Evolutionary conservation across 92 coral and sea anemone species (phyloP).

Genomic region (Montipora capitata): DNA sequence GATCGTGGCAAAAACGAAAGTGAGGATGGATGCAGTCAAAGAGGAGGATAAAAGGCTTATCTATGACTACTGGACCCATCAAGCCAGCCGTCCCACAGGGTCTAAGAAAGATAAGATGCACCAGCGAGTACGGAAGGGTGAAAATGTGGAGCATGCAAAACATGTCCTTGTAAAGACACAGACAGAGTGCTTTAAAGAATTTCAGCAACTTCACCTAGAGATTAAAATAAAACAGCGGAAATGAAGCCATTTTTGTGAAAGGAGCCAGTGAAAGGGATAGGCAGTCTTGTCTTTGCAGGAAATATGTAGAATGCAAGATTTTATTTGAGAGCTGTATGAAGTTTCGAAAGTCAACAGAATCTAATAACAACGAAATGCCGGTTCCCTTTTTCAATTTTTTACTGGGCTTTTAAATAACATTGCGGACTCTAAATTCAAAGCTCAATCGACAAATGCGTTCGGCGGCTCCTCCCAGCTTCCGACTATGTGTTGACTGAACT

Average conservation of each 20-base stretch:
- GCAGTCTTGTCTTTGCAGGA: conserved; percentile 61
- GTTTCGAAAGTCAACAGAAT: conserved; percentile 35
- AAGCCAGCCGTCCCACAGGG: conserved; percentile 60
- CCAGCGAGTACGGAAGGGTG: conserved; percentile 43
- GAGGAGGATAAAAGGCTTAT: conserved; percentile 40
- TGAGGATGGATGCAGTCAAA: conserved; percentile 29
- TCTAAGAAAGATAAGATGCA: conserved; percentile 49
- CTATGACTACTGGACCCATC: conserved; percentile 53
- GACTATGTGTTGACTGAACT: no score
- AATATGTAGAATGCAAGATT: conserved; percentile 57
- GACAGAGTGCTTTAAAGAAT: conserved; percentile 64
- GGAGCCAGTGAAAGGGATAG: conserved; percentile 63
- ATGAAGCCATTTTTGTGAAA: conserved; percentile 67
- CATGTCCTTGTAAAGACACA: conserved; percentile 74
- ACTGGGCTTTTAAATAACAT: no score
- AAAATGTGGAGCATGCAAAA: conserved; percentile 63
- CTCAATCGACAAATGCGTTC: no score
- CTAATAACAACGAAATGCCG: neutral
- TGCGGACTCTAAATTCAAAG: no score
- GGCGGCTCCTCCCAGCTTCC: no score
- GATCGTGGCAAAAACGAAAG: conserved; percentile 35
- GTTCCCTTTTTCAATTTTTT: conserved; percentile 29
- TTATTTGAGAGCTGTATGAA: conserved; percentile 69
- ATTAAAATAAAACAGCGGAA: conserved; percentile 54
- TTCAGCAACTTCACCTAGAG: conserved; percentile 63